Base-by-base conservation (phyloP, 1,140 invertebrate species). In the Drusus annulatus region DNA sequence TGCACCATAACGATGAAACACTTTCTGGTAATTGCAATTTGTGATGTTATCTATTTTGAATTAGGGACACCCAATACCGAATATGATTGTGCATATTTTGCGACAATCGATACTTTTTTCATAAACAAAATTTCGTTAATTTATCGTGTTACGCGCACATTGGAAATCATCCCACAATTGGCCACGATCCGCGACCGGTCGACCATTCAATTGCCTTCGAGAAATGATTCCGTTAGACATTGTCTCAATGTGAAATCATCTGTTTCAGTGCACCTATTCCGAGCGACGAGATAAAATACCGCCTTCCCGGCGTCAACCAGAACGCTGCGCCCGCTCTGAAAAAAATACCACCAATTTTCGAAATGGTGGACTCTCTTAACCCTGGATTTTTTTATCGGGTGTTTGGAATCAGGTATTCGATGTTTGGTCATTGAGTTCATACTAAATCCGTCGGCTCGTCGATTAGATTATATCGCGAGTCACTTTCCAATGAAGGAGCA, bases 401-500 rank as follows among this genome's bases (percentile, higher is more conserved):
- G 36, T 45, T 45, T 45, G 10, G 36, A 45, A 45, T 45, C 36
- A 45, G 36, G 36, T 45, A 45, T 45, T 45, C 36, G 50, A 54
- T 25, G 50, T 75, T 36, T 54, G 54, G 28, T 56, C 52, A 60
- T 45, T 36, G 54, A 60, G 6, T 50, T 23, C 15, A 17, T 75
- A 31, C 25, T 19, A 51, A 71, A 71, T 65, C 62, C 17, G 62
- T 28, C 7, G 36, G 36, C 36, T 45, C 71, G 71, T 10, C 25
- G 19, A 52, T 58, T 65, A 79, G 71, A 79, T 79, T 76, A 65
- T 76, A 76, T 76, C 31, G 75, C 75, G 36, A 28, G 52, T 71
- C 68, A 81, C 78, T 81, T 81, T 81, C 80, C 80, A 81, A 76
- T 81, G 52, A 81, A n/a, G 76, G 68, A 77, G 36, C 65, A 77